Conservation (phyloP, 2,888 invertebrate genomes). For the Metalampra italica region DNA sequence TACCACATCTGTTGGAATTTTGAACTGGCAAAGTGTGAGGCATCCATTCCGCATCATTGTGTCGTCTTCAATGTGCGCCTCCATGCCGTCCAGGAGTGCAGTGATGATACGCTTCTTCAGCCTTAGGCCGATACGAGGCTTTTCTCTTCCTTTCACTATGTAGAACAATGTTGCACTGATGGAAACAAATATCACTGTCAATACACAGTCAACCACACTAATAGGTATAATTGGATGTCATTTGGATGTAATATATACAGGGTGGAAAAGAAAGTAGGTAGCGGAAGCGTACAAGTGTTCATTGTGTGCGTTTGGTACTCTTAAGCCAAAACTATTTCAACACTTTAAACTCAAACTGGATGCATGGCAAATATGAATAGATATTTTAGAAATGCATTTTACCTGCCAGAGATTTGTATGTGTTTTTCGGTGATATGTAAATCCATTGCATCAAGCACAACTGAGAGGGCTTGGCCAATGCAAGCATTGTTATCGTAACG, state of each 20-base stretch:
- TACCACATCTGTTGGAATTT: slow-evolving; percentile 96
- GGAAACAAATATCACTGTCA: slow-evolving; percentile 21
- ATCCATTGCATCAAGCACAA: slow-evolving; percentile 94
- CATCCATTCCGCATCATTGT: slow-evolving; percentile 98
- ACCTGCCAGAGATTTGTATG: slow-evolving; percentile 96
- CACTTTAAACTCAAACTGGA: too few species aligned
- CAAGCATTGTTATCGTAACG: slow-evolving; percentile 89
- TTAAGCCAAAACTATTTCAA: too few species aligned
- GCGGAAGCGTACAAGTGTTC: too few species aligned
- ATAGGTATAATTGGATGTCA: background rate
- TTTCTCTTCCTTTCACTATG: slow-evolving; percentile 93
- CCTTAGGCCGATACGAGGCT: slow-evolving; percentile 83
- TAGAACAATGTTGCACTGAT: slow-evolving; percentile 95
- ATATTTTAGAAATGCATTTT: slow-evolving; percentile 12
- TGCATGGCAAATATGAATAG: too few species aligned
- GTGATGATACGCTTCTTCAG: slow-evolving; percentile 89
- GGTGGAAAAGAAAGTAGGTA: too few species aligned
- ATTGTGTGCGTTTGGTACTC: too few species aligned
- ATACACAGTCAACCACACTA: background rate
- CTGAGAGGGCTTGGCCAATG: slow-evolving; percentile 85
- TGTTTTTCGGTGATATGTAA: slow-evolving; percentile 91
- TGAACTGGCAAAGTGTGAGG: slow-evolving; percentile 95
- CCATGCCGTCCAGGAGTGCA: slow-evolving; percentile 93
- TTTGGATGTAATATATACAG: background rate
- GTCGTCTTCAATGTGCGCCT: slow-evolving; percentile 88